Evolutionary conservation across 2,888 invertebrate species (phyloP).

Genomic region (Chelonus formosanus): DNA sequence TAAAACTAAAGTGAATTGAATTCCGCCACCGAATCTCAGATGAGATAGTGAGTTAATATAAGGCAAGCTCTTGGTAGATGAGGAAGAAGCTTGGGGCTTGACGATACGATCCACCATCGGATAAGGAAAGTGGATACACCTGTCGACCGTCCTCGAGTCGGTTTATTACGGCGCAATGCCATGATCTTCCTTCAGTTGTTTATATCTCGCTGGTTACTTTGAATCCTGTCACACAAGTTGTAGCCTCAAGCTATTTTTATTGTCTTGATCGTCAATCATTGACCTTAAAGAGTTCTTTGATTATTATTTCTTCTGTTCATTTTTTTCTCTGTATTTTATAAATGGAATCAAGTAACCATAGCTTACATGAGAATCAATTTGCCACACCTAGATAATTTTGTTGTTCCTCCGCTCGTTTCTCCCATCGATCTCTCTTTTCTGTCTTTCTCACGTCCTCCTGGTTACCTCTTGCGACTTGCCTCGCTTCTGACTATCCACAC

Average conservation of each 20-base stretch:
- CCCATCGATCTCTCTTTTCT: constrained; percentile 37
- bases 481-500: constrained; percentile 36
- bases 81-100: constrained; percentile 26
- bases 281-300: background rate
- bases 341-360: constrained; percentile 11
- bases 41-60: constrained; percentile 35
- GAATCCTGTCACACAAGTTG: constrained; percentile 5
- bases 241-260: background rate
- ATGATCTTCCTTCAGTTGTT: constrained; percentile 10
- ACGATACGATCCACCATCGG: constrained; percentile 39
- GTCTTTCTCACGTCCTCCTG: constrained; percentile 37
- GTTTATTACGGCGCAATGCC: constrained; percentile 12
- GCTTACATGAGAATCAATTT: constrained; percentile 40
- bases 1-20: constrained; percentile 40
- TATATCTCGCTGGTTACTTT: background rate
- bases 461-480: constrained; percentile 28
- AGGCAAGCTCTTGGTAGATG: constrained; percentile 1
- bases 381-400: constrained; percentile 56
- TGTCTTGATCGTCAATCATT: background rate
- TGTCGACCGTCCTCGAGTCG: constrained; percentile 37
- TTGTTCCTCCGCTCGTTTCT: constrained; percentile 41
- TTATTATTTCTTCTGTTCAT: too few species aligned
- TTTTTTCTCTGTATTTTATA: constrained; percentile 5
- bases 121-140: constrained; percentile 44
- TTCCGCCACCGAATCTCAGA: constrained; percentile 48